Evolutionary conservation across 2,797 vertebrate genomes (phyloP).

Genomic region (Spinus pinus): DNA sequence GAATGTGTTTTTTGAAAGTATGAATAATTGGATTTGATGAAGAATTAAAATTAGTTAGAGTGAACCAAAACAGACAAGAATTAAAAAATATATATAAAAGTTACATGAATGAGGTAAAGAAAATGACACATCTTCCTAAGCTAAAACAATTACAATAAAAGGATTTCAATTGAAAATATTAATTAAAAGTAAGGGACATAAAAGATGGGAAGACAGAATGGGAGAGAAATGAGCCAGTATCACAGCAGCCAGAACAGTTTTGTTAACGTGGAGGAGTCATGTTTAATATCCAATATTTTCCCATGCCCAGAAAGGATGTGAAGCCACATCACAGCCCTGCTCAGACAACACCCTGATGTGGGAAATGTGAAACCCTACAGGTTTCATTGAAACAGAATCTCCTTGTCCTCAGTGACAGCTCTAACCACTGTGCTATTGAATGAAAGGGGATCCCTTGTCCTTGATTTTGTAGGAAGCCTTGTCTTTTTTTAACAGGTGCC

Average conservation of each 20-base stretch:
- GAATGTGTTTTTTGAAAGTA: not conserved
- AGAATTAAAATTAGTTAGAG: not conserved
- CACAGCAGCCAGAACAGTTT: not conserved
- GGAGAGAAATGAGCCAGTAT: not conserved
- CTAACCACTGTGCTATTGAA: not conserved
- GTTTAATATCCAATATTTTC: not conserved
- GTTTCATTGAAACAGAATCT: not conserved
- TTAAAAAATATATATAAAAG: not conserved
- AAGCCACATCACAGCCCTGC: not conserved
- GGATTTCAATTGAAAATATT: not conserved
- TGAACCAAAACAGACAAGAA: not conserved
- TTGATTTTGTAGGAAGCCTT: not conserved
- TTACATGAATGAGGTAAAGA: not conserved
- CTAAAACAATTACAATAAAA: not conserved
- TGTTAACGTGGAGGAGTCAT: not conserved
- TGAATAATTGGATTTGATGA: not conserved
- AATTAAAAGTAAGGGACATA: not conserved
- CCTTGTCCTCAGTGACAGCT: not conserved
- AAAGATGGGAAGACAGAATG: not conserved
- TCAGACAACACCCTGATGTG: not conserved
- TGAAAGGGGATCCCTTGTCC: not conserved
- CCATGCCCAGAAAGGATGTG: not conserved
- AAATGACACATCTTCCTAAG: not conserved
- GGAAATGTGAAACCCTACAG: not conserved
- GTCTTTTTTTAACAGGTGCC: not conserved